Evolutionary conservation across 2,888 invertebrate genomes (phyloP), one percentile per base, ranked within the genome.

Genomic region (Scaptomyza parva): DNA sequence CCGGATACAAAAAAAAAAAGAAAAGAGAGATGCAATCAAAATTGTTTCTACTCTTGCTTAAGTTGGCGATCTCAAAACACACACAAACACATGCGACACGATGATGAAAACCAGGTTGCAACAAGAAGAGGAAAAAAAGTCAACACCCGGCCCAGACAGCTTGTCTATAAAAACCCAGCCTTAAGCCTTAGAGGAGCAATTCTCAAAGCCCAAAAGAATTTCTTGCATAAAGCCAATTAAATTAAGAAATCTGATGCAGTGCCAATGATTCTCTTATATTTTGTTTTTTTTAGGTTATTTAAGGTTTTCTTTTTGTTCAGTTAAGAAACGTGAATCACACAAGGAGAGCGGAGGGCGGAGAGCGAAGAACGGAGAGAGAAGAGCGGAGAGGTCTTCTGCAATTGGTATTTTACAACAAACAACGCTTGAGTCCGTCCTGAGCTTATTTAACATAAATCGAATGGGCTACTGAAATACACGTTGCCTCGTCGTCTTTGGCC

Each of bases 401-500:
- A 85, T 85, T 85, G 88, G 85, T 85, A 88, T 87, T 88, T 88
- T 84, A 87, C 87, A 85, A 84, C 76, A 84, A 84, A 70, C 81
- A 62, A 69, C 59, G 76, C 86, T 71, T 64, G 83, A 83, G 66
- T 81, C 76, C 86, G 66, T 81, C 76, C 70, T 70, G 72, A 17
- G 81, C 84, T 84, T 88, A 89, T 88, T 88, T 88, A 88, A 88
- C 89, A 88, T 89, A 88, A 89, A 89, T 88, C 83, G 86, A 75
- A 68, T 70, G 77, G 88, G 88, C 88, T 88, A 88, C 89, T 89
- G 89, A 71, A 88, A 89, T 88, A 88, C 89, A 86, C 86, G 61
- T 61, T 37, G 33, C 60, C 62, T 64, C n/a, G n/a, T n/a, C n/a
- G 51, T 28, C 30, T 26, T 35, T 22, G 24, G 8, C 47, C 73